phyloP scores from a whole-genome alignment of 2,113 vertebrate genomes.

The Microtus oregoni region DNA sequence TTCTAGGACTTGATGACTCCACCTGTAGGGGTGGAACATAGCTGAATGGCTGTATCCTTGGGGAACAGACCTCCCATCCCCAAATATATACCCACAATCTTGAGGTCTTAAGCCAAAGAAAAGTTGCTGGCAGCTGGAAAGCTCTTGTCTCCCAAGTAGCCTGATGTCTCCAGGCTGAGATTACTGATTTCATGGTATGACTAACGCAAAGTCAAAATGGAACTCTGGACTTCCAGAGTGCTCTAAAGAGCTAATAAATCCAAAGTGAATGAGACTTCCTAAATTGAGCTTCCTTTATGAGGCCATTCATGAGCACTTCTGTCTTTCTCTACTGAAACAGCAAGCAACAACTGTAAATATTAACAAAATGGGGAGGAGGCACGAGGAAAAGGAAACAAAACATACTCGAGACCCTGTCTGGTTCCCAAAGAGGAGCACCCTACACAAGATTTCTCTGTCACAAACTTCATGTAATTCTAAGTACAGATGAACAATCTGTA shows the following conservation, averaged over 20 bases:
- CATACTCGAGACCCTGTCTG: neutral
- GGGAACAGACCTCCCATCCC: neutral
- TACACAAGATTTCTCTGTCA: neutral
- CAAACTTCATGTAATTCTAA: neutral
- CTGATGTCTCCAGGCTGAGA: slow-evolving; percentile 46
- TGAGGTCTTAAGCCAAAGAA: neutral
- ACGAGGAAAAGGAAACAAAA: neutral
- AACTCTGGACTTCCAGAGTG: slow-evolving; percentile 61
- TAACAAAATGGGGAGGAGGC: slow-evolving; percentile 44
- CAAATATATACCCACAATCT: neutral
- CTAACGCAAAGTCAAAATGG: slow-evolving; percentile 55
- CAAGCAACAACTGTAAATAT: slow-evolving; percentile 71
- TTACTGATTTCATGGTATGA: slow-evolving; percentile 28
- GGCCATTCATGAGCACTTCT: slow-evolving; percentile 61
- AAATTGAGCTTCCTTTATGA: slow-evolving; percentile 76
- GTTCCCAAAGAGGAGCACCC: neutral
- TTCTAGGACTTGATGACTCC: neutral
- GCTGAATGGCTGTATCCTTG: neutral
- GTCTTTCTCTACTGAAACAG: slow-evolving; percentile 51
- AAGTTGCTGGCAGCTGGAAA: slow-evolving; percentile 2
- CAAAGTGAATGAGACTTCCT: slow-evolving; percentile 71
- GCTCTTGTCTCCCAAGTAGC: neutral
- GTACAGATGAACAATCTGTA: neutral
- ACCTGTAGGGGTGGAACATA: neutral
- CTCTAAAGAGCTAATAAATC: slow-evolving; percentile 67